phyloP scores from a whole-genome alignment of 2,113 vertebrate genomes.

The Apistogramma diplotaenia region DNA sequence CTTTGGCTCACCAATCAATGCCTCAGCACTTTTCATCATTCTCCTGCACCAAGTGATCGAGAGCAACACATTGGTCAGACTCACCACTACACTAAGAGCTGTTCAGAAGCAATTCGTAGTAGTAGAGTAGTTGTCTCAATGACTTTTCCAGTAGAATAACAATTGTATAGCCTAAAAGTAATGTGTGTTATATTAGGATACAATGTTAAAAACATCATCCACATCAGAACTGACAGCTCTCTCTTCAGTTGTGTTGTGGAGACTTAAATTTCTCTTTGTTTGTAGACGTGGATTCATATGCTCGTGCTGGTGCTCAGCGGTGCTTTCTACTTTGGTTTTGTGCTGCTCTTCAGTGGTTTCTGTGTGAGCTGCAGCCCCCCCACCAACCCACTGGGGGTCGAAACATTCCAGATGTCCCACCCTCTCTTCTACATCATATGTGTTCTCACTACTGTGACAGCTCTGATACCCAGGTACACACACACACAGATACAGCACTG shows the following conservation, averaged over 20 bases:
- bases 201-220: neutral
- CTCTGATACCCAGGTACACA: slow-evolving; percentile 87
- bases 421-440: slow-evolving; percentile 86
- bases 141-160: neutral
- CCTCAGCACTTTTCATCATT: slow-evolving; percentile 86
- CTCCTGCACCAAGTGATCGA: slow-evolving; percentile 90
- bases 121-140: neutral
- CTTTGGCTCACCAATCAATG: slow-evolving; percentile 89
- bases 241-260: neutral
- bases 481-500: too few relatives aligned
- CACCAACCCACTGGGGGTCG: slow-evolving; percentile 84
- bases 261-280: neutral
- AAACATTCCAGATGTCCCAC: slow-evolving; percentile 79
- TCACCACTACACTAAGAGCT: neutral
- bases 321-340: slow-evolving; percentile 80
- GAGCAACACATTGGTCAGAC: slow-evolving; percentile 89
- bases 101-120: neutral
- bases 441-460: slow-evolving; percentile 77
- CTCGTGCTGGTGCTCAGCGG: slow-evolving; percentile 77
- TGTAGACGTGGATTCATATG: slow-evolving; percentile 87
- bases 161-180: neutral
- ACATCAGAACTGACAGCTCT: neutral
- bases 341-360: slow-evolving; percentile 77
- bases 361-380: slow-evolving; percentile 83
- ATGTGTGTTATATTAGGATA: neutral